Conservation (phyloP, 2,113 vertebrate genomes). For the Strigops habroptila region DNA sequence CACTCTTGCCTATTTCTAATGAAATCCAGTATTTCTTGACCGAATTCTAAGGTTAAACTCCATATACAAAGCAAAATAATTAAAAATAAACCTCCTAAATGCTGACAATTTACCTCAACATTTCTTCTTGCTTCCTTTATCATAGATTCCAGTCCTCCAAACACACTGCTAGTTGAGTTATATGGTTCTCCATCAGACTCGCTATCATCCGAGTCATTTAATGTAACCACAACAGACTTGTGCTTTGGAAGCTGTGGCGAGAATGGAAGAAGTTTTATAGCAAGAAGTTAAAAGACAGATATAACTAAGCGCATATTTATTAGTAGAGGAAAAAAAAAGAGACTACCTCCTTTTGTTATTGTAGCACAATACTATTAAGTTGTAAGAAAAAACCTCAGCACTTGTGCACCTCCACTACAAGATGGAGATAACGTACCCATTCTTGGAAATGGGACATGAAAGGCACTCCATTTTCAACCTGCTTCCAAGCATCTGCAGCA, state of each 20-base stretch:
- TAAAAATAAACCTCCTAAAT: not conserved
- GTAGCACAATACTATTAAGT: not conserved
- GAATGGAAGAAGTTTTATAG: not conserved
- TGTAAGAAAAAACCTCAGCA: not conserved
- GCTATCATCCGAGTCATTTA: conserved; percentile 92
- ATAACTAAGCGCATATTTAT: not conserved
- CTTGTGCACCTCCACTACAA: not conserved
- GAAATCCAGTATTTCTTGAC: not conserved
- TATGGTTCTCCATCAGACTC: conserved; percentile 88
- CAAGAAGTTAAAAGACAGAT: not conserved
- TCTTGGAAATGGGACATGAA: not conserved
- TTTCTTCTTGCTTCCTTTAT: conserved; percentile 96
- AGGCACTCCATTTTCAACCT: not conserved
- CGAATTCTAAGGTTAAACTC: not conserved
- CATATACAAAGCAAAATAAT: not conserved
- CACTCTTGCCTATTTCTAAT: not conserved
- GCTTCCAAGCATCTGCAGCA: not conserved
- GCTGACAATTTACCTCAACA: conserved; percentile 80
- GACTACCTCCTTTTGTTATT: not conserved
- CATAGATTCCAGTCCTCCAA: conserved; percentile 96
- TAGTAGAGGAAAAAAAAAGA: not conserved
- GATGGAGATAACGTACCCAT: not conserved
- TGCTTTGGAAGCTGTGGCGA: conserved; percentile 86
- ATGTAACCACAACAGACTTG: conserved; percentile 92
- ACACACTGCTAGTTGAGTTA: conserved; percentile 77